Evolutionary conservation across 2,888 invertebrate genomes (phyloP), one percentile per base, ranked within the genome.

Genomic region (Polydrusus pterygomalis): DNA sequence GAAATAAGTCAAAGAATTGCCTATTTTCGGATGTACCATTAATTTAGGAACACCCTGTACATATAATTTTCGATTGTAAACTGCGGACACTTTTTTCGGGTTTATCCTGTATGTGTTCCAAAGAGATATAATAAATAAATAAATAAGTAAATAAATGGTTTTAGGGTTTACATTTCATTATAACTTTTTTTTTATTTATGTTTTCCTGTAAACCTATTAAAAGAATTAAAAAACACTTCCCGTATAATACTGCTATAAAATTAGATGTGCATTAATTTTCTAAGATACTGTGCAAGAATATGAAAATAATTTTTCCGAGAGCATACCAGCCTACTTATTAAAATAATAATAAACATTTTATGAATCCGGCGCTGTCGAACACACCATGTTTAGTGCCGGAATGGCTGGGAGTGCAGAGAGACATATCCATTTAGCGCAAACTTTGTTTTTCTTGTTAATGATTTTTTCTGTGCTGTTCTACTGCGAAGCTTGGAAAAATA

Each of bases 361-460:
- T 8, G 58, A 38, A 11, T 38, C 34, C n/a, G 15, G 56, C n/a
- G 56, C 3, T 56, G 25, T 15, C 7, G n/a, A 25, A 34, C 38
- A 9, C 34, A 15, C 15, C 58, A 34, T 38, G 30, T 60, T 38
- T 60, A 38, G 18, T 60, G 38, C 17, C 58, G 17, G 58, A 60
- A 60, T 60, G 58, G 58, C 38, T 60, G n/a, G 2, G 38, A 60
- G 58, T 60, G 58, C 15, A 18, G 58, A 60, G 11, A 38, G 58
- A 60, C 58, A 40, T 60, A 18, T 60, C 58, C 38, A 60, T 18
- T 60, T 60, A 38, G 7, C 38, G 58, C 58, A 15, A 60, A 56
- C 38, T 60, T 38, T 60, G 38, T 60, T 60, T 38, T 38, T 60
- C 58, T 60, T 60, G 15, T 38, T 60, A 60, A 60, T 60, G 58